Evolutionary conservation across 1,140 invertebrate species (phyloP).

Genomic region (Panulirus ornatus): DNA sequence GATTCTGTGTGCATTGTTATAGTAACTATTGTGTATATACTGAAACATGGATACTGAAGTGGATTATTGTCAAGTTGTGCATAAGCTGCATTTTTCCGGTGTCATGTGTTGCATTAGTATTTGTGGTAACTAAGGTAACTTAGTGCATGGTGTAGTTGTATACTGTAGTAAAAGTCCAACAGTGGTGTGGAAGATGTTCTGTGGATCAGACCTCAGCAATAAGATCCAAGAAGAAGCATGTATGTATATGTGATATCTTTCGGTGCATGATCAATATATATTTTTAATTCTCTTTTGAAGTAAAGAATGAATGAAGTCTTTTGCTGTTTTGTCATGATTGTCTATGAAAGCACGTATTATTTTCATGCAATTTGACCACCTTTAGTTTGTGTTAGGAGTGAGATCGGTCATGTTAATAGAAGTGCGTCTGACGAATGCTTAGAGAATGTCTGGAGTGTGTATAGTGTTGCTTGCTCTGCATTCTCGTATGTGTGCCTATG

Average conservation of each 20-base stretch:
- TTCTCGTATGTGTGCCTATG: not conserved
- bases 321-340: not conserved
- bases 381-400: too few relatives aligned
- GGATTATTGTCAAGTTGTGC: not conserved
- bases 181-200: slow-evolving; percentile 19
- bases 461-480: not conserved
- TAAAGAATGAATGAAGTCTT: too few relatives aligned
- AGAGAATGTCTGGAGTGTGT: not conserved
- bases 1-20: not conserved
- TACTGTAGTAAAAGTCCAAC: slow-evolving; percentile 13
- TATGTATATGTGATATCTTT: too few relatives aligned
- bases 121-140: not conserved
- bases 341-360: not conserved
- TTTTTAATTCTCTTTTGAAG: too few relatives aligned
- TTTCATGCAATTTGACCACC: not conserved
- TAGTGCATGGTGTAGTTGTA: slow-evolving; percentile 11
- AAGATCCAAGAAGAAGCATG: slow-evolving; percentile 33
- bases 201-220: slow-evolving; percentile 31
- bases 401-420: too few relatives aligned
- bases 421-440: not conserved
- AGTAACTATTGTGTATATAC: not conserved
- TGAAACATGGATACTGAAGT: not conserved
- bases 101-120: not conserved
- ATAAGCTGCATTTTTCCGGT: not conserved
- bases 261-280: too few relatives aligned